Conservation (phyloP, 2,888 invertebrate species). For the Noctua janthina region DNA sequence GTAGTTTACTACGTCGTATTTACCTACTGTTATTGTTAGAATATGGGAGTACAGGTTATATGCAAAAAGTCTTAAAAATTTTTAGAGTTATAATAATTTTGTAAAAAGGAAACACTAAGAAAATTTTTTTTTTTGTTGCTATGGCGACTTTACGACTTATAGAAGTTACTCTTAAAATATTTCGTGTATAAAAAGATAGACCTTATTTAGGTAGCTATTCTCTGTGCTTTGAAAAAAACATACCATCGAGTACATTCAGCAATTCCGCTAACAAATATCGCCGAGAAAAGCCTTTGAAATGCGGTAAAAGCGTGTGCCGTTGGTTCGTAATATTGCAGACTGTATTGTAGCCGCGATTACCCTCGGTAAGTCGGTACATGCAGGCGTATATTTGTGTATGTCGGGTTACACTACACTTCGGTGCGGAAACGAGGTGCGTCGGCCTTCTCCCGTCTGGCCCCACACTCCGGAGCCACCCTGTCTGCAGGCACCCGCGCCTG, state of each 20-base stretch:
- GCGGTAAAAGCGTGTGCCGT: constrained; percentile 48
- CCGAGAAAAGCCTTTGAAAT: constrained; percentile 39
- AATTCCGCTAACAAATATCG: constrained; percentile 22
- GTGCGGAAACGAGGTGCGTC: constrained; percentile 88
- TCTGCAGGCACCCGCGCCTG: constrained; percentile 78
- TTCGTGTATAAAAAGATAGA: too few relatives aligned
- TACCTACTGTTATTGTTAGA: too few relatives aligned
- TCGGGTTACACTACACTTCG: constrained; percentile 77
- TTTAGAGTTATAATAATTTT: too few relatives aligned
- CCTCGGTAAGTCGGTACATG: constrained; percentile 75
- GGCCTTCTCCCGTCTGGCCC: constrained; percentile 88
- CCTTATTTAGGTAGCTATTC: not conserved
- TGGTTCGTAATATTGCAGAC: constrained; percentile 69
- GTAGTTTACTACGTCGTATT: too few relatives aligned
- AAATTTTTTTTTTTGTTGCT: too few relatives aligned
- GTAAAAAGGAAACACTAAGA: too few relatives aligned
- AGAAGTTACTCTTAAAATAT: too few relatives aligned
- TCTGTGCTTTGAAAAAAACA: not conserved
- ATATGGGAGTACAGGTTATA: too few relatives aligned
- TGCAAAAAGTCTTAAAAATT: too few relatives aligned
- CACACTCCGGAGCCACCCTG: constrained; percentile 84
- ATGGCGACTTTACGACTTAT: too few relatives aligned
- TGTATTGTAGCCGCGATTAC: constrained; percentile 79
- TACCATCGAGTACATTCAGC: constrained; percentile 11
- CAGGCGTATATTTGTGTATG: constrained; percentile 73